Evolutionary conservation across 37 sponge, comb jelly and placozoan genomes (phyloP), one percentile per base, ranked within the genome.

Genomic region (Geodia barretti): DNA sequence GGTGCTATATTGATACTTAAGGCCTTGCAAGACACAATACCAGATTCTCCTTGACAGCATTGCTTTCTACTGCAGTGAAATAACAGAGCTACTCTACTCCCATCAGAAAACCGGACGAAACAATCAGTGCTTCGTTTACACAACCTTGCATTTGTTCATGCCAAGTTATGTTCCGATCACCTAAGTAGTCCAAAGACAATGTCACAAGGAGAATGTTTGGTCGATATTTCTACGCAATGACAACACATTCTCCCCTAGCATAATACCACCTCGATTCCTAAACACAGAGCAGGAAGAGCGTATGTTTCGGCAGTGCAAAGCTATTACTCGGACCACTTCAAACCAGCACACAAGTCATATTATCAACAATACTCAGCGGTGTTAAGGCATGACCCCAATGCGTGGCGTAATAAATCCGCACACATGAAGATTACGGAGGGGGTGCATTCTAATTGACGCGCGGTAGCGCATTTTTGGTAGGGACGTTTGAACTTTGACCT

Each of bases 251-350:
- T 8, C 79, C 79, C 23, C 25, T 65, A n/a, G 42, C 0, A n/a
- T 78, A 24, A 78, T 66, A 19, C 5, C 54, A 47, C 54, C 54
- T 47, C 54, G 54, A 17, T 14, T 47, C 54, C 39, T 78, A 17
- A 78, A 78, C 31, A 78, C 79, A 42, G 79, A 78, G 41, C 39
- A 32, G 25, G 39, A 78, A 39, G 79, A 78, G 67, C 40, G 79
- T 26, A 37, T 78, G 42, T 78, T 78, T 41, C 43, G 68, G 3
- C 79, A 78, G 31, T 36, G 39, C 30, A 78, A 78, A 26, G 58
- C 41, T 25, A 78, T 78, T 5, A 78, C 79, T 24, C 64, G 63
- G 41, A 39, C 68, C 47, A 78, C 79, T 17, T 77, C 77, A n/a
- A 62, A 33, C 37, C 60, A 64, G 21, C 39, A 30, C 7, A 20